Percentiles rank a stretch among this genome's conserved stretches.
These are phyloP conservation scores for Lepas anatifera DNA, from an alignment of 2,888 invertebrate species.

Conservation along the genomic window DNA sequence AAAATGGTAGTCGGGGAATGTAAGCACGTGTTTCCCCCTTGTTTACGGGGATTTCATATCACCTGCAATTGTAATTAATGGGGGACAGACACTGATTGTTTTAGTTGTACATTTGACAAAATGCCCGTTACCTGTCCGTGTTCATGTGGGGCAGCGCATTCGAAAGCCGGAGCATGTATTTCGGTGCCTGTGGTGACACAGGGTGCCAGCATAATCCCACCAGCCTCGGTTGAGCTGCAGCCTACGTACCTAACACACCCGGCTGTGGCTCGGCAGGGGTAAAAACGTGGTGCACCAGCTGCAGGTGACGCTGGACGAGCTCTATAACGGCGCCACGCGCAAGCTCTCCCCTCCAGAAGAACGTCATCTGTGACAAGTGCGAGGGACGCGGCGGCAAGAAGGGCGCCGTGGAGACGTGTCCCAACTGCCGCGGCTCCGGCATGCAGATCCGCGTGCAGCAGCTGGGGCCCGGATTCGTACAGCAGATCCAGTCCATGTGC, in stretches of 20 bases:
- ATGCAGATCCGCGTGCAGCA: conserved; percentile 56
- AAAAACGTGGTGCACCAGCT: conserved; percentile 92
- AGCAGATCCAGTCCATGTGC: conserved; percentile 84
- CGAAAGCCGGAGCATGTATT: too few relatives aligned
- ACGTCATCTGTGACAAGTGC: conserved; percentile 91
- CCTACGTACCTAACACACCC: background rate
- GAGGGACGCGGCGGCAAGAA: conserved; percentile 89
- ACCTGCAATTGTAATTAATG: too few relatives aligned
- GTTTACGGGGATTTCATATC: too few relatives aligned
- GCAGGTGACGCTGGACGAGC: conserved; percentile 78
- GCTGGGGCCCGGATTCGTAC: conserved; percentile 62
- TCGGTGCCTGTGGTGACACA: too few relatives aligned
- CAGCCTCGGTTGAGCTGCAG: too few relatives aligned
- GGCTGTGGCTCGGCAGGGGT: conserved; percentile 38
- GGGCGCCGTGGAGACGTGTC: conserved; percentile 74
- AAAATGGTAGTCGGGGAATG: too few relatives aligned
- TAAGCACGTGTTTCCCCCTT: too few relatives aligned
- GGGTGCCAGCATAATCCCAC: too few relatives aligned
- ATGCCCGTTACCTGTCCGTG: too few relatives aligned
- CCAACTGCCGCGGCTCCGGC: conserved; percentile 75
- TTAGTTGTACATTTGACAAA: background rate
- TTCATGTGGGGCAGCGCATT: too few relatives aligned
- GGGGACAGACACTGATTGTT: background rate
- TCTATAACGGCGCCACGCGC: conserved; percentile 85
- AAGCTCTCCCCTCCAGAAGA: conserved; percentile 89